phyloP scores from a whole-genome alignment of 2,888 invertebrate genomes.

The Lepeophtheirus nordmannii region DNA sequence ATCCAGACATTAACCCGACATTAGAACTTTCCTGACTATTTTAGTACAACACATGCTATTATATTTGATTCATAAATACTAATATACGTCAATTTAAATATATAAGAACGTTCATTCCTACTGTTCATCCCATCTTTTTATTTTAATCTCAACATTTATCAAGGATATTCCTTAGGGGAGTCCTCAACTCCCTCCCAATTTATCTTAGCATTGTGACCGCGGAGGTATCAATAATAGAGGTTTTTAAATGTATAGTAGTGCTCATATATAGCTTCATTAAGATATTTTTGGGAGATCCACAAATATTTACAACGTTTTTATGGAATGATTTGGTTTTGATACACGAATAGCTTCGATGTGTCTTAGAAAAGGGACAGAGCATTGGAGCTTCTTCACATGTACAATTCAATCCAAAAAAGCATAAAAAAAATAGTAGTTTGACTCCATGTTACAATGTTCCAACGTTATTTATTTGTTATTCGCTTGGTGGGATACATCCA shows the following conservation, averaged over 20 bases:
- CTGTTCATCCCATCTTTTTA: not conserved
- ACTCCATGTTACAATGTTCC: not conserved
- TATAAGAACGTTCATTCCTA: too few relatives aligned
- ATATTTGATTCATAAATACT: too few relatives aligned
- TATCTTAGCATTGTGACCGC: not conserved
- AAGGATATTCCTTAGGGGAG: constrained; percentile 8
- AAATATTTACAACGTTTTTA: constrained; percentile 11
- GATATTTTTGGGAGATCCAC: not conserved
- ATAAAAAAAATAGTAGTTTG: not conserved
- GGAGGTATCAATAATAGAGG: not conserved
- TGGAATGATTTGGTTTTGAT: not conserved
- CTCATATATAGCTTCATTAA: constrained; percentile 17
- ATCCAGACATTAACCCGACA: too few relatives aligned
- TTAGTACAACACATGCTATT: too few relatives aligned
- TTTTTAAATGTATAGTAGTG: constrained; percentile 5
- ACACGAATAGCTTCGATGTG: not conserved
- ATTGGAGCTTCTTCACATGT: not conserved
- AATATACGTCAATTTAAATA: too few relatives aligned
- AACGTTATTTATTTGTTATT: not conserved
- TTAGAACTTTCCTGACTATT: too few relatives aligned
- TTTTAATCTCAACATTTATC: not conserved
- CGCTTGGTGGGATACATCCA: not conserved
- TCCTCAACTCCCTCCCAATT: constrained; percentile 12
- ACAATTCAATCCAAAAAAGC: not conserved
- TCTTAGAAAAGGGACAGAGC: not conserved